Evolutionary conservation across 2,888 invertebrate genomes (phyloP).

Genomic region (Apodemia zela): DNA sequence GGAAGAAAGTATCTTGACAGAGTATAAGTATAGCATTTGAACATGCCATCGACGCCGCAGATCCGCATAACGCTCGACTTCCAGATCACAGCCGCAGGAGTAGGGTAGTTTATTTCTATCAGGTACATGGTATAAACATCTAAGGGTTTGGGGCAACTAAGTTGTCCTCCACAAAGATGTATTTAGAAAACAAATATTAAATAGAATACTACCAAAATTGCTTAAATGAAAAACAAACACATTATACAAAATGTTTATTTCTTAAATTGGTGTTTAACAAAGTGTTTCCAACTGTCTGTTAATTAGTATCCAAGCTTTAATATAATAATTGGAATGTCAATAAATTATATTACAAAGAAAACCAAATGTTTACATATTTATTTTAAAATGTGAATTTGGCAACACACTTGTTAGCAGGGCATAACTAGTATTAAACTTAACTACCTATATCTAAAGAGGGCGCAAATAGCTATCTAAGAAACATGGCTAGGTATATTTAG

Average conservation of each 20-base stretch:
- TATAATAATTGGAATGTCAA: slow-evolving; percentile 22
- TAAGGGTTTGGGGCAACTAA: no score
- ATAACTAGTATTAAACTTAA: neutral
- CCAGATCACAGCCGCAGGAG: no score
- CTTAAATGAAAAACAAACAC: neutral
- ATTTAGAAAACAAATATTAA: no score
- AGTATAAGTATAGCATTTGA: no score
- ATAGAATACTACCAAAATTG: neutral
- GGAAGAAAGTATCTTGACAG: no score
- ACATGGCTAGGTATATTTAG: neutral
- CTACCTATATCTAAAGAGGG: neutral
- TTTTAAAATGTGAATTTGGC: neutral
- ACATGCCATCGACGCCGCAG: no score
- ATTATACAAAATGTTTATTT: slow-evolving; percentile 9
- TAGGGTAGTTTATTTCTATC: no score
- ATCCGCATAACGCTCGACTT: no score
- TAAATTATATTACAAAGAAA: slow-evolving; percentile 8
- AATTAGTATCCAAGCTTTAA: slow-evolving; percentile 15
- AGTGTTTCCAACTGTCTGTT: slow-evolving; percentile 4
- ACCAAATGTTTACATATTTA: neutral
- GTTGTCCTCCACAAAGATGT: no score
- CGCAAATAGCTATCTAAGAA: neutral
- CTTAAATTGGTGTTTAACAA: slow-evolving; percentile 29
- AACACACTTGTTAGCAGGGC: neutral
- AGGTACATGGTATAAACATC: no score